Evolutionary conservation across 2,888 invertebrate species (phyloP).

Genomic region (Chymomyza procnemis): DNA sequence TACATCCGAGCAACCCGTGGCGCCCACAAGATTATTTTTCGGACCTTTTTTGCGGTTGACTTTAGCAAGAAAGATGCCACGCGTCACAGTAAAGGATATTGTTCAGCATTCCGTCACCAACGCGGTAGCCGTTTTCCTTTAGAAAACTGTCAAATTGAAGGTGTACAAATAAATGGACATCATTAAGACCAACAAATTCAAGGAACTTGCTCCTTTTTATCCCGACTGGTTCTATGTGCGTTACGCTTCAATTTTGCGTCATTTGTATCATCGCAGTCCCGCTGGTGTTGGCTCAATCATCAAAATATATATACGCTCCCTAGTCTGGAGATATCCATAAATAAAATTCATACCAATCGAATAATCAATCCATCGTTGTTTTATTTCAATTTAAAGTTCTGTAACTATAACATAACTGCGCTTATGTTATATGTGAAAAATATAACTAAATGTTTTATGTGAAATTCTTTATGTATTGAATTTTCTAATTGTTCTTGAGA

Average conservation of each 20-base stretch:
- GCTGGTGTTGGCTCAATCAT: constrained; percentile 97
- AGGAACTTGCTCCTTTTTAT: constrained; percentile 98
- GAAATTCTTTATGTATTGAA: no score
- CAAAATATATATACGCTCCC: constrained; percentile 84
- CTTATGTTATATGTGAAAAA: no score
- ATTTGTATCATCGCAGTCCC: constrained; percentile 96
- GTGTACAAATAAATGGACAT: constrained; percentile 99
- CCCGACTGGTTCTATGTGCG: constrained; percentile 98
- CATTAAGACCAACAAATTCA: constrained; percentile 96
- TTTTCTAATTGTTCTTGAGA: no score
- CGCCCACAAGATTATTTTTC: no score
- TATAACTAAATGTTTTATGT: no score
- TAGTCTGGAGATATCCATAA: constrained; percentile 28
- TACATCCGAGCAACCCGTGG: no score
- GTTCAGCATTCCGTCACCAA: constrained; percentile 98
- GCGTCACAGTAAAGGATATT: constrained; percentile 98
- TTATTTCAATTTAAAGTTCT: no score
- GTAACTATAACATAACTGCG: no score
- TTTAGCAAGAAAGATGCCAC: constrained; percentile 85
- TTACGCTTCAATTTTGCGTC: constrained; percentile 95
- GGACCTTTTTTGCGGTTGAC: constrained; percentile 79
- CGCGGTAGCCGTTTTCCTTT: constrained; percentile 96
- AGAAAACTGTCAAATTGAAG: constrained; percentile 97
- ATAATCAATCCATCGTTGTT: no score
- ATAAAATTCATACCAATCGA: no score